Conservation (phyloP, 2,888 invertebrate genomes). For the Strigamia crassipes region DNA sequence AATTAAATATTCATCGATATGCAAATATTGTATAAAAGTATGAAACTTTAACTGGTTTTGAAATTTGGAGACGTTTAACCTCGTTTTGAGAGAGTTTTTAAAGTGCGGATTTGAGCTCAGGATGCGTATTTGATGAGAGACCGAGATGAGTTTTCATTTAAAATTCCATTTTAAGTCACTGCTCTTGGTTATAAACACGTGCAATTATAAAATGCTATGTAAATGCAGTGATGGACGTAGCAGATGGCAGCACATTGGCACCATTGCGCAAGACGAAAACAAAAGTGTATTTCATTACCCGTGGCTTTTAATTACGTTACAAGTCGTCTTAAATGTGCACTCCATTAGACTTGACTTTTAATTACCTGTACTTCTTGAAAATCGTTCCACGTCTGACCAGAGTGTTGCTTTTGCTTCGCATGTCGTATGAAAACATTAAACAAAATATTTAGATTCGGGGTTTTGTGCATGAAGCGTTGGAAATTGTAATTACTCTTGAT, state of each 20-base stretch:
- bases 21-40: neutral
- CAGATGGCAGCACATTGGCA: slow-evolving; percentile 42
- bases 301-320: slow-evolving; percentile 40
- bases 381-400: neutral
- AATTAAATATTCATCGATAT: slow-evolving; percentile 2
- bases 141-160: slow-evolving; percentile 29
- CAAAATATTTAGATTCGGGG: neutral
- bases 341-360: slow-evolving; percentile 40
- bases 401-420: neutral
- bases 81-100: slow-evolving; percentile 15
- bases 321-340: slow-evolving; percentile 33
- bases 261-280: slow-evolving; percentile 38
- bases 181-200: neutral
- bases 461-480: neutral
- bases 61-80: neutral
- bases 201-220: slow-evolving; percentile 29
- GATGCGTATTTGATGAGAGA: slow-evolving; percentile 32
- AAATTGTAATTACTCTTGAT: neutral
- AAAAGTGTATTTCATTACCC: slow-evolving; percentile 40
- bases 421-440: neutral
- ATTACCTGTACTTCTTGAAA: slow-evolving; percentile 40
- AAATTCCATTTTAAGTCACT: slow-evolving; percentile 12
- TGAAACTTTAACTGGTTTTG: neutral
- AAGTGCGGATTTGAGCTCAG: neutral
- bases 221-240: slow-evolving; percentile 35